Evolutionary conservation across 2,888 invertebrate species (phyloP).

Genomic region (Oscheius sp.): DNA sequence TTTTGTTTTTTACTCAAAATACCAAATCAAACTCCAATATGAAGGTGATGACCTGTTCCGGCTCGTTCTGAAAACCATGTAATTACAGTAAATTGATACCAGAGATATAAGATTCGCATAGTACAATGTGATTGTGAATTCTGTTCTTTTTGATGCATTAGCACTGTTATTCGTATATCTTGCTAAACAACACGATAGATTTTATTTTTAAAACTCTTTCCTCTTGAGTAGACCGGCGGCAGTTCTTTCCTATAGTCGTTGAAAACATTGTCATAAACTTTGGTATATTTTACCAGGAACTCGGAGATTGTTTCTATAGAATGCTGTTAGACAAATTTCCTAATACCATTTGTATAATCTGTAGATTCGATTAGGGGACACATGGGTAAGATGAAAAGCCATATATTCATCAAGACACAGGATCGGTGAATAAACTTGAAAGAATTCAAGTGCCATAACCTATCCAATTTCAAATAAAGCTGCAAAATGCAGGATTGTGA

Average conservation of each 20-base stretch:
- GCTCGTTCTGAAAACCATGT: neutral
- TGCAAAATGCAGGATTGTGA: too few species aligned
- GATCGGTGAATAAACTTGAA: too few species aligned
- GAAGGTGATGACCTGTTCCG: slow-evolving; percentile 2
- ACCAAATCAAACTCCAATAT: slow-evolving; percentile 14
- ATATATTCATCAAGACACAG: neutral
- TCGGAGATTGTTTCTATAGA: slow-evolving; percentile 14
- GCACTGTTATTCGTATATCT: neutral
- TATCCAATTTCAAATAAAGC: too few species aligned
- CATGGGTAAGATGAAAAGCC: neutral
- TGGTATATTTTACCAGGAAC: neutral
- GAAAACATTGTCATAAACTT: slow-evolving; percentile 10
- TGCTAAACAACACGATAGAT: neutral
- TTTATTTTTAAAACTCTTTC: neutral
- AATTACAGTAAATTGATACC: neutral
- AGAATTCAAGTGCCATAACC: too few species aligned
- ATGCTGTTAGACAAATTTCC: too few species aligned
- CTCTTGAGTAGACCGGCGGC: slow-evolving; percentile 11
- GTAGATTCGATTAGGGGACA: neutral
- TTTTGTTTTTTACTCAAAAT: neutral
- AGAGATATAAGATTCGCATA: slow-evolving; percentile 7
- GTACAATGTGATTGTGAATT: neutral
- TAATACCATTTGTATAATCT: neutral
- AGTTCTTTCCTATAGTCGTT: slow-evolving; percentile 11
- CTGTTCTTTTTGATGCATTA: neutral